These are phyloP conservation scores for Triplophysa tibetana DNA, from an alignment of 2,113 vertebrate genomes.

Conservation along the genomic window DNA sequence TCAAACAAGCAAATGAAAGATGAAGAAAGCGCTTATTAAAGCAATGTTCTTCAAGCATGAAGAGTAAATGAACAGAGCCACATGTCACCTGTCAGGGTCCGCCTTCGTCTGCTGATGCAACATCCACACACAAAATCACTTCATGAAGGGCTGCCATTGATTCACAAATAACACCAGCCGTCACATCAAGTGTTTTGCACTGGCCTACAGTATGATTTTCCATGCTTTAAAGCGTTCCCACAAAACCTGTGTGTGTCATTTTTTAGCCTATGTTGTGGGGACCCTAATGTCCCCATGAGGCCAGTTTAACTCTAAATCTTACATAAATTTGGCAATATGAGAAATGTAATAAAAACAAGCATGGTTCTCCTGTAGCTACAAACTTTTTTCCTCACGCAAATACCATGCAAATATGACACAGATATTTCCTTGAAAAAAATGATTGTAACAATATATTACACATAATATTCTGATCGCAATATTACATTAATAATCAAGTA, in stretches of 20 bases:
- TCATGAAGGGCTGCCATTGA: slow-evolving; percentile 43
- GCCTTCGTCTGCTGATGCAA: neutral
- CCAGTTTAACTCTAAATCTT: neutral
- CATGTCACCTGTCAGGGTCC: neutral
- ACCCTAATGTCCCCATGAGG: neutral
- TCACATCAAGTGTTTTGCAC: slow-evolving; percentile 42
- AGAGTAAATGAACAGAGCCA: neutral
- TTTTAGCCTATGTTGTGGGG: neutral
- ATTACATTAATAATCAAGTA: too few relatives aligned
- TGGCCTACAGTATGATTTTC: slow-evolving; percentile 44
- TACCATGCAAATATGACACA: too few relatives aligned
- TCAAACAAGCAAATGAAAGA: neutral
- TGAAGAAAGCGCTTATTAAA: neutral
- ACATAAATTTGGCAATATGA: neutral
- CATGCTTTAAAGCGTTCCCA: slow-evolving; percentile 3
- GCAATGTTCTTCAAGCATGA: neutral
- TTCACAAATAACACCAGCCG: slow-evolving; percentile 45
- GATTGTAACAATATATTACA: too few relatives aligned
- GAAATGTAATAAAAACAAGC: slow-evolving; percentile 3
- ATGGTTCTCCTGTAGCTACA: too few relatives aligned
- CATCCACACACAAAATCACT: neutral
- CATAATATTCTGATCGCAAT: too few relatives aligned
- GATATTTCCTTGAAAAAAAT: too few relatives aligned
- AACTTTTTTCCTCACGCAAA: too few relatives aligned
- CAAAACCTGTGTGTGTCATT: slow-evolving; percentile 6